Evolutionary conservation across 2,113 vertebrate genomes (phyloP).

Genomic region (Catharus minimus): DNA sequence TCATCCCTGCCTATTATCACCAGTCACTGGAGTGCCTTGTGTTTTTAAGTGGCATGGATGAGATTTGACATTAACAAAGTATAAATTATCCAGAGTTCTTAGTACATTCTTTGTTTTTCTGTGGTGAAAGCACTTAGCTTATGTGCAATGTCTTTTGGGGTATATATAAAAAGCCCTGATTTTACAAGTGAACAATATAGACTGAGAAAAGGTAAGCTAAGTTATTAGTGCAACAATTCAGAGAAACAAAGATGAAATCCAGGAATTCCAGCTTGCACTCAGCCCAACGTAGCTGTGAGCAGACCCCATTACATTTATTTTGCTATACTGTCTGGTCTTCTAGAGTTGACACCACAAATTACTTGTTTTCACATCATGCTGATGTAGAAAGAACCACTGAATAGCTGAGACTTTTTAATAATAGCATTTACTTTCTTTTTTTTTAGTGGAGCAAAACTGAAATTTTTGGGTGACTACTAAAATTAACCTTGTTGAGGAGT

Average conservation of each 20-base stretch:
- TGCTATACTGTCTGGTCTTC: neutral
- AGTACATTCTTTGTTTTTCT: neutral
- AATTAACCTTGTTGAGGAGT: neutral
- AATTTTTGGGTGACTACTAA: neutral
- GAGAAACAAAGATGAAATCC: neutral
- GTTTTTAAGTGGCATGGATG: neutral
- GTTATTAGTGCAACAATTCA: neutral
- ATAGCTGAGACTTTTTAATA: neutral
- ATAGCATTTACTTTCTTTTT: neutral
- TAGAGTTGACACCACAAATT: neutral
- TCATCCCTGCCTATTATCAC: neutral
- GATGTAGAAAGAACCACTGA: neutral
- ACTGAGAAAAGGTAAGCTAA: no score
- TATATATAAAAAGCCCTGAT: accelerated
- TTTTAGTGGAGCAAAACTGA: neutral
- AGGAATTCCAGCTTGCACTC: neutral
- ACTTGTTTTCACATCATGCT: neutral
- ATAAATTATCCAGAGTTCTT: neutral
- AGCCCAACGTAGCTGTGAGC: neutral
- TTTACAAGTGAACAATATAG: neutral
- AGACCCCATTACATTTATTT: neutral
- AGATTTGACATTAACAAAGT: neutral
- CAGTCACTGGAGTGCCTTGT: neutral
- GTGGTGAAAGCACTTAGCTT: neutral
- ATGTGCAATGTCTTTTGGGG: neutral